phyloP scores from a whole-genome alignment of 2,113 vertebrate species.

The Grus americana region DNA sequence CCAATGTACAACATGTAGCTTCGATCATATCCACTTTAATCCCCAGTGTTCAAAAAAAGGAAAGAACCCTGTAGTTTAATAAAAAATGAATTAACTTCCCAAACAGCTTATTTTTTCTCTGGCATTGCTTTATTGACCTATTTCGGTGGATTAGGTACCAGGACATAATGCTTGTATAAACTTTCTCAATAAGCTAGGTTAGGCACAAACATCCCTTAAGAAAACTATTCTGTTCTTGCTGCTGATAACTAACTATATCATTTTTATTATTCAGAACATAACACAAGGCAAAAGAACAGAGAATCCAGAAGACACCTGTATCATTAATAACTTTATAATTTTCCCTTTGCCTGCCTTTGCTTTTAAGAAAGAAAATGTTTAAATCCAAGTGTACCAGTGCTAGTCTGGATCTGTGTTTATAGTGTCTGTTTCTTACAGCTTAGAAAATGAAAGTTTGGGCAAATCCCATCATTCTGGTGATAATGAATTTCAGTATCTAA shows the following conservation, averaged over 20 bases:
- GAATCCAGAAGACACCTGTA: background rate
- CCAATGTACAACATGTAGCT: background rate
- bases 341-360: background rate
- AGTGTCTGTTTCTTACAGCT: background rate
- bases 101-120: background rate
- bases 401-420: background rate
- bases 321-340: background rate
- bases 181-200: background rate
- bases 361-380: background rate
- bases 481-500: background rate
- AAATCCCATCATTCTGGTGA: background rate
- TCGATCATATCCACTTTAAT: background rate
- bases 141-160: constrained; percentile 4
- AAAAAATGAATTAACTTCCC: constrained; percentile 10
- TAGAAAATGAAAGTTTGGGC: background rate
- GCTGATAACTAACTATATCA: background rate
- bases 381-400: background rate
- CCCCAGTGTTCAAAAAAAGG: background rate
- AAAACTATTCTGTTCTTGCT: background rate
- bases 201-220: constrained; percentile 2
- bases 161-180: background rate
- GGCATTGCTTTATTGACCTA: background rate
- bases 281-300: background rate
- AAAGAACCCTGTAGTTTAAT: background rate
- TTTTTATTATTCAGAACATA: background rate